Evolutionary conservation across 2,888 invertebrate species (phyloP).

Genomic region (Lasioglossum calceatum): DNA sequence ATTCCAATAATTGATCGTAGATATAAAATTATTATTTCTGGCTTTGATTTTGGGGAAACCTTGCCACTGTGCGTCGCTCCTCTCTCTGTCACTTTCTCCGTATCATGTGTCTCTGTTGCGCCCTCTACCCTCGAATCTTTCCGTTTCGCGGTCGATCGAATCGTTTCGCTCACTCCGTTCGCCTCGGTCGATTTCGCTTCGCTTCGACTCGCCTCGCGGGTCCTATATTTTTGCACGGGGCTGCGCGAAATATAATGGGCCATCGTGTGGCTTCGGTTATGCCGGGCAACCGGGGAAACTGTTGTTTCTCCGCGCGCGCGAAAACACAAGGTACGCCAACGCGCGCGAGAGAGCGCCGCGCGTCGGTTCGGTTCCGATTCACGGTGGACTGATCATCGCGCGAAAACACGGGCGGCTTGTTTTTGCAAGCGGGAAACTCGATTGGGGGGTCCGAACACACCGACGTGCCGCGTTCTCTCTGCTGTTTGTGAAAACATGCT

Average conservation of each 20-base stretch:
- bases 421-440: conserved; percentile 70
- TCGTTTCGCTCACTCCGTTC: not conserved
- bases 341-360: conserved; percentile 21
- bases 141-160: conserved; percentile 39
- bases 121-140: not conserved
- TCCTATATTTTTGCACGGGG: conserved; percentile 63
- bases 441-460: conserved; percentile 47
- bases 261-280: conserved; percentile 49
- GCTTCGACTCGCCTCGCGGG: conserved; percentile 1
- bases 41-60: not conserved
- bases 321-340: conserved; percentile 69
- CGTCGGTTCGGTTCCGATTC: conserved; percentile 58
- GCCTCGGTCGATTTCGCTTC: not conserved
- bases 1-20: not conserved
- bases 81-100: not conserved
- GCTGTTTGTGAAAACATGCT: conserved; percentile 56
- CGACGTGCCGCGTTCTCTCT: conserved; percentile 39
- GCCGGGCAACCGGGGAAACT: conserved; percentile 61
- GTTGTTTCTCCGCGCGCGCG: conserved; percentile 68
- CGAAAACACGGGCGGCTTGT: conserved; percentile 71
- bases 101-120: not conserved
- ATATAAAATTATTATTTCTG: not conserved
- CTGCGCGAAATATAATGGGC: conserved; percentile 62
- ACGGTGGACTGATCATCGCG: conserved; percentile 74
- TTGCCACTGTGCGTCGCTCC: not conserved